Conservation (phyloP, 2,888 invertebrate genomes). For the Desoria tigrina region DNA sequence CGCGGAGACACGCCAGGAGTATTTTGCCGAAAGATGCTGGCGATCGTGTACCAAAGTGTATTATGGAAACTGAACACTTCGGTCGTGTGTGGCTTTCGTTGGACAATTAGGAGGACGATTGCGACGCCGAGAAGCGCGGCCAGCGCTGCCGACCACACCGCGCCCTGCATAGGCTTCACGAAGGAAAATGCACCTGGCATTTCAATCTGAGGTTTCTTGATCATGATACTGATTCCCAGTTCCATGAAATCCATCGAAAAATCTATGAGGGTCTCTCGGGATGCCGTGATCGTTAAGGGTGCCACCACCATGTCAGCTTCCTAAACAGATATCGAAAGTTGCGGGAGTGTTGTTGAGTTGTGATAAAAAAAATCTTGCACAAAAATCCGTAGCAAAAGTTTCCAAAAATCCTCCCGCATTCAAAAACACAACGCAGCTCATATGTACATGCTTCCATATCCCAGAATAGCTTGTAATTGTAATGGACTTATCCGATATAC, state of each 20-base stretch:
- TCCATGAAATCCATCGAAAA: constrained; percentile 96
- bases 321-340: constrained; percentile 58
- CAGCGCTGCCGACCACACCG: constrained; percentile 50
- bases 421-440: background rate
- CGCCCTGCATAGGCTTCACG: constrained; percentile 49
- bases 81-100: constrained; percentile 42
- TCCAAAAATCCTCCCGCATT: constrained; percentile 13
- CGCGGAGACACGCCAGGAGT: constrained; percentile 51
- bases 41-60: constrained; percentile 53
- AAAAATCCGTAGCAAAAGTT: background rate
- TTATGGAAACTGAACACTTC: constrained; percentile 43
- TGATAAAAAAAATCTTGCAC: constrained; percentile 10
- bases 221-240: constrained; percentile 91
- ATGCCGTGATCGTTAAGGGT: constrained; percentile 86
- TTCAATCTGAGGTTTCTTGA: constrained; percentile 66
- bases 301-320: constrained; percentile 86
- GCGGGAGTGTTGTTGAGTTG: constrained; percentile 11
- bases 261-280: constrained; percentile 89
- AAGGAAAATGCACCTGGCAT: constrained; percentile 77
- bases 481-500: no score
- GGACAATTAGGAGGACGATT: constrained; percentile 49
- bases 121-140: constrained; percentile 51
- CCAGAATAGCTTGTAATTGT: no score
- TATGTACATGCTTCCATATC: no score
- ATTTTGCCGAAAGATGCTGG: constrained; percentile 52